These are phyloP conservation scores for Rhinogobius similis DNA, from an alignment of 2,113 vertebrate species.

Conservation along the genomic window DNA sequence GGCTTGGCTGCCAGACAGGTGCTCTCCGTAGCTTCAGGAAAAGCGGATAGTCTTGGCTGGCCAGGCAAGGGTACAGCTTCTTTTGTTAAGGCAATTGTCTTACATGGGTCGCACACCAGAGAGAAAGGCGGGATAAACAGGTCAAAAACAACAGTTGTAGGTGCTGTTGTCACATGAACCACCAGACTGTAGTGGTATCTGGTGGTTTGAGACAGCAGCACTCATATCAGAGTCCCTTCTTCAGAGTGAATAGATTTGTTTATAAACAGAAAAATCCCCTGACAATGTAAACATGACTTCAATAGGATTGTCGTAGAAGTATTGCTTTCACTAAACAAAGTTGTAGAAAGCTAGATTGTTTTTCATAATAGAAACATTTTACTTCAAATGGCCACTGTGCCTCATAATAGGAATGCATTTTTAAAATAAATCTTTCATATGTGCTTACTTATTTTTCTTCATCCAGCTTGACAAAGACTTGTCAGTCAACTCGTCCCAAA, in stretches of 20 bases:
- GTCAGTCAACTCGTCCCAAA: conserved; percentile 55
- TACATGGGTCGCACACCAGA: conserved; percentile 44
- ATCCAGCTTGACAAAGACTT: conserved; percentile 47
- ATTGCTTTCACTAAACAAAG: conserved; percentile 82
- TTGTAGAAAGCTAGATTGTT: conserved; percentile 87
- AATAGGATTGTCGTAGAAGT: conserved; percentile 83
- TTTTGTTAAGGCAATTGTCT: conserved; percentile 80
- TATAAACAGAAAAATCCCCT: conserved; percentile 60
- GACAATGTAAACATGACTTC: conserved; percentile 84
- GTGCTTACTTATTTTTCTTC: conserved; percentile 68
- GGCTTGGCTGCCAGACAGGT: conserved; percentile 4
- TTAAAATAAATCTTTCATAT: conserved; percentile 73
- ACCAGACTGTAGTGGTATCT: background rate
- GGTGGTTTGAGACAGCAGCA: conserved; percentile 30
- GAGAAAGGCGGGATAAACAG: conserved; percentile 6
- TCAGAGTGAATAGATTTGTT: conserved; percentile 46
- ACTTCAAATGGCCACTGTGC: conserved; percentile 61
- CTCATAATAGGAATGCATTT: conserved; percentile 77
- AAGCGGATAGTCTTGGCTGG: background rate
- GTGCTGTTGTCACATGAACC: conserved; percentile 26
- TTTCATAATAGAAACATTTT: conserved; percentile 63
- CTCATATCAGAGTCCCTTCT: conserved; percentile 30
- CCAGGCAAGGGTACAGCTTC: conserved; percentile 55
- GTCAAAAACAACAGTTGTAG: conserved; percentile 14
- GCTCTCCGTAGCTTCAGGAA: background rate